Evolutionary conservation across 2,888 invertebrate species (phyloP).

Genomic region (Stenchaetothrips biformis): DNA sequence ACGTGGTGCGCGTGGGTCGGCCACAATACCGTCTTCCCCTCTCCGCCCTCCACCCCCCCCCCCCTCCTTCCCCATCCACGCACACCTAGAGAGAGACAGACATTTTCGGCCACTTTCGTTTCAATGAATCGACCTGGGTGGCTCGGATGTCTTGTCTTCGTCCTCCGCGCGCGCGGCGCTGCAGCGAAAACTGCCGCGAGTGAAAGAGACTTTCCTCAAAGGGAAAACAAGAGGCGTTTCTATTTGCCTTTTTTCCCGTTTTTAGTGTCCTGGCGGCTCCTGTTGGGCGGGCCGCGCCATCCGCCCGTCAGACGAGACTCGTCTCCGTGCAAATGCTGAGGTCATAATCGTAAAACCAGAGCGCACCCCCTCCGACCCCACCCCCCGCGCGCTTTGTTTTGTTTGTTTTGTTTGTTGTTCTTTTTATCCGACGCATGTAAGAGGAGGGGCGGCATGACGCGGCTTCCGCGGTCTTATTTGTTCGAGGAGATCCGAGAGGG

Average conservation of each 20-base stretch:
- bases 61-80: neutral
- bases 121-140: neutral
- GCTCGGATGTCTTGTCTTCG: neutral
- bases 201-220: neutral
- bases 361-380: neutral
- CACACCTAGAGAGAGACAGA: neutral
- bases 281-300: neutral
- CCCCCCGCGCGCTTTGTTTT: neutral
- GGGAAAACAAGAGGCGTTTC: neutral
- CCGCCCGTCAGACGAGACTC: neutral
- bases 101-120: neutral
- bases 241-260: neutral
- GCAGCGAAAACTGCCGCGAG: neutral
- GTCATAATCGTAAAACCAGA: constrained; percentile 23
- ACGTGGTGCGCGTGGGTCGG: neutral
- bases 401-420: neutral
- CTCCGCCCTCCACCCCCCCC: neutral
- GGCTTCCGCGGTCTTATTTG: constrained; percentile 15
- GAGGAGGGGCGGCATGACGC: neutral
- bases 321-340: constrained; percentile 24
- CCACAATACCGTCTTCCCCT: neutral
- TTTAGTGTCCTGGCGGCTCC: neutral
- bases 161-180: neutral
- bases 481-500: constrained; percentile 1
- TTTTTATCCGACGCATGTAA: constrained; percentile 3